Evolutionary conservation across 2,888 invertebrate genomes (phyloP), one percentile per base, ranked within the genome.

Genomic region (Drosophila formosana): DNA sequence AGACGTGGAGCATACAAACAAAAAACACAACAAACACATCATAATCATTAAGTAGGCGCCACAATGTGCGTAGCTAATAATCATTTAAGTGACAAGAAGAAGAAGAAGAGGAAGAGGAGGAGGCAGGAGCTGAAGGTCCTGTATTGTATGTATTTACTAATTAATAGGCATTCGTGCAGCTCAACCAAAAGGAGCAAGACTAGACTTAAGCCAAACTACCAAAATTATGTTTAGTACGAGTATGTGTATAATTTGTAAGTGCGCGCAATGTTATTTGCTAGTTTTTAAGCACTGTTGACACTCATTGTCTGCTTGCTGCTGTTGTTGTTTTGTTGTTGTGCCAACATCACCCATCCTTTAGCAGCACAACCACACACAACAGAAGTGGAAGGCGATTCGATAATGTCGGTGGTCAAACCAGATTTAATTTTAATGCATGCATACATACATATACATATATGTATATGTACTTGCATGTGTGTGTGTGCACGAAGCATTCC

Each of bases 181-280:
- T 57, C 58, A 65, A 37, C 72, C 56, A 61, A 61, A 23, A 39
- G 69, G 69, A 82, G 80, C 80, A 65, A 37, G n/a, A 82, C 57
- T 88, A 88, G 72, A 65, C n/a, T 74, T 85, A 85, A 85, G 52
- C 70, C 55, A 74, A 70, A 85, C 86, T 82, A 82, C 88, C 86
- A 88, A 88, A 85, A 85, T 74, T 82, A 88, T 62, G 55, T 80
- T 88, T 82, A 88, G 72, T 77, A 50, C 37, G 49, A 88, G 72
- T 77, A 50, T 41, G 49, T 60, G 66, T 65, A 65, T 74, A 60
- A 43, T 62, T 78, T 62, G 75, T 81, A 81, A 81, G 75, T 60
- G 58, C 63, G 58, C 63, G 78, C 67, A 78, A 78, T 78, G 70
- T 78, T 83, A 72, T 83, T 65, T 58, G 61, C 67, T 80, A 72